Percentiles rank a stretch among this genome's conserved stretches.
These are phyloP conservation scores for Glyphotaelius pellucidus DNA, from an alignment of 2,888 invertebrate genomes.

Conservation along the genomic window DNA sequence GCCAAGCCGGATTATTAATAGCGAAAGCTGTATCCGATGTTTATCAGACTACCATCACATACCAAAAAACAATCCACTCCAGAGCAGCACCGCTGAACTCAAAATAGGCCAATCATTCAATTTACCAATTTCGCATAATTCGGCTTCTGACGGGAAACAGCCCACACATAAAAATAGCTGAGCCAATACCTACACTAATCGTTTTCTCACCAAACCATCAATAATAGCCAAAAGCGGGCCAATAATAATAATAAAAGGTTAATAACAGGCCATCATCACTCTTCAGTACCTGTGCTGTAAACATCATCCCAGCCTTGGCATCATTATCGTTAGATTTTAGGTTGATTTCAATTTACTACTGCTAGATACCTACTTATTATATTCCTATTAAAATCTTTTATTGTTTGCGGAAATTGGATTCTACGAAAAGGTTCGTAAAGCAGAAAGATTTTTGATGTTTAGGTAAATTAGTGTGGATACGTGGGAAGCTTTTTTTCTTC, in stretches of 20 bases:
- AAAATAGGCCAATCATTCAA: conserved; percentile 29
- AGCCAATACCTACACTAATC: background rate
- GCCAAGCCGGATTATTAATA: background rate
- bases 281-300: background rate
- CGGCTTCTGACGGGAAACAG: background rate
- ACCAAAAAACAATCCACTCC: background rate
- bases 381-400: background rate
- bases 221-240: background rate
- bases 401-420: conserved; percentile 2
- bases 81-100: background rate
- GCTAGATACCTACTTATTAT: background rate
- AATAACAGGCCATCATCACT: background rate
- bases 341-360: background rate
- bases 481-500: background rate
- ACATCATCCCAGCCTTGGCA: background rate
- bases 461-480: background rate
- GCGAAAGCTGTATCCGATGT: background rate
- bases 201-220: background rate
- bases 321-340: background rate
- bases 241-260: background rate
- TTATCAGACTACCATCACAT: background rate
- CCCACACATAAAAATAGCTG: background rate
- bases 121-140: background rate
- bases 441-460: background rate
- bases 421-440: background rate